phyloP scores from a whole-genome alignment of 2,888 invertebrate genomes.

The Ophion costatus region DNA sequence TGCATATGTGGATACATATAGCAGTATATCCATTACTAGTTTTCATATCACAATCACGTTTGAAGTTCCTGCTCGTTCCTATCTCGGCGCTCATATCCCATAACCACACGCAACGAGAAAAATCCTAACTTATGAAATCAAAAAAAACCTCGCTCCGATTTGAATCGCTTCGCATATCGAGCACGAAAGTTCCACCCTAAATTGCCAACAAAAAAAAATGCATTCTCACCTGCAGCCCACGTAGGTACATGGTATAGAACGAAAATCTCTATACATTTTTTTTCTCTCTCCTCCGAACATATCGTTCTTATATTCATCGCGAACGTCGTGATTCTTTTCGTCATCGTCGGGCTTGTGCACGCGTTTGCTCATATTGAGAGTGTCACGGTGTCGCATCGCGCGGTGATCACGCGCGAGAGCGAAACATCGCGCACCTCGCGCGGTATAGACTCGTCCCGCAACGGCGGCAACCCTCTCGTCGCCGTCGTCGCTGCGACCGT shows the following conservation, averaged over 20 bases:
- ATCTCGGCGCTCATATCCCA: conserved; percentile 24
- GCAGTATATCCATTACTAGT: neutral
- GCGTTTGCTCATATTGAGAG: conserved; percentile 37
- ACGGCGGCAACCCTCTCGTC: conserved; percentile 38
- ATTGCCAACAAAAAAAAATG: no score
- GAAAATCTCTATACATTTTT: no score
- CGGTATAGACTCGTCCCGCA: conserved; percentile 9
- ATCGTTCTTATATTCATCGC: conserved; percentile 8
- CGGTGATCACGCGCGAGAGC: conserved; percentile 42
- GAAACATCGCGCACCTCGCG: neutral
- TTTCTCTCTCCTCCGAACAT: no score
- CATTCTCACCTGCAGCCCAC: no score
- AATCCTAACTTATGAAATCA: no score
- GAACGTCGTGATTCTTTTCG: neutral
- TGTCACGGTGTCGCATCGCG: conserved; percentile 48
- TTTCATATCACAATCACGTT: conserved; percentile 57
- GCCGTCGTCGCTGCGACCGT: conserved; percentile 68
- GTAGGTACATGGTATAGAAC: no score
- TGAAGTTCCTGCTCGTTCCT: conserved; percentile 41
- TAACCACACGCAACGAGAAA: conserved; percentile 4
- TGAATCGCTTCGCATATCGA: neutral
- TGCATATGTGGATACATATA: neutral
- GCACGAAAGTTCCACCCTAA: neutral
- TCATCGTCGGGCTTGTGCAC: conserved; percentile 15
- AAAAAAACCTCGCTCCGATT: conserved; percentile 6